Evolutionary conservation across 2,113 vertebrate genomes (phyloP).

Genomic region (Mobula birostris): DNA sequence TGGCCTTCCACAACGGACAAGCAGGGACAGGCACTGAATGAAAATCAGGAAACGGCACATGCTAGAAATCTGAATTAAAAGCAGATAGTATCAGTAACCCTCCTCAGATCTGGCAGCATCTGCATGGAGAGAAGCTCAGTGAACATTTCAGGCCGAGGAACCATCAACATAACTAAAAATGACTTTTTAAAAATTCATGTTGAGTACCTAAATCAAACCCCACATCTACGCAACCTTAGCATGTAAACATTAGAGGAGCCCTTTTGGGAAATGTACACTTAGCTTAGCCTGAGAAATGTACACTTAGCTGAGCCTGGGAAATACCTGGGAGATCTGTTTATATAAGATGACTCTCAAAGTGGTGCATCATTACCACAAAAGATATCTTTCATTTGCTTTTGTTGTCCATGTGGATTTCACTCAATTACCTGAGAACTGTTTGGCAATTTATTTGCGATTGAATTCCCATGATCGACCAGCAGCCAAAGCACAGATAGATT

Average conservation of each 20-base stretch:
- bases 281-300: not conserved
- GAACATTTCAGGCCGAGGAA: too few species aligned
- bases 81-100: too few species aligned
- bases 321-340: not conserved
- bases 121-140: too few species aligned
- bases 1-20: too few species aligned
- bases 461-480: not conserved
- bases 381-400: not conserved
- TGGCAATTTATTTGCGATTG: not conserved
- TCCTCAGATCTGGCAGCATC: too few species aligned
- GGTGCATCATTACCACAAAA: not conserved
- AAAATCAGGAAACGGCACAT: too few species aligned
- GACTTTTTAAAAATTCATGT: too few species aligned
- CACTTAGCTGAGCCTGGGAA: not conserved
- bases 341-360: not conserved
- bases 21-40: too few species aligned
- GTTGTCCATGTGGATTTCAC: not conserved
- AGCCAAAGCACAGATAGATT: not conserved
- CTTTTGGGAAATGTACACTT: too few species aligned
- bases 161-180: too few species aligned
- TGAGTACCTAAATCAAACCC: not conserved
- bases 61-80: too few species aligned
- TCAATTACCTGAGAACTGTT: slow-evolving; percentile 27
- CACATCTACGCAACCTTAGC: not conserved
- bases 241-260: not conserved